A percentile compares a stretch with the other conserved stretches of the same genome.
These are phyloP conservation scores for Anthopleura xanthogrammica DNA, from an alignment of 92 coral and sea anemone genomes.

Conservation along the genomic window DNA sequence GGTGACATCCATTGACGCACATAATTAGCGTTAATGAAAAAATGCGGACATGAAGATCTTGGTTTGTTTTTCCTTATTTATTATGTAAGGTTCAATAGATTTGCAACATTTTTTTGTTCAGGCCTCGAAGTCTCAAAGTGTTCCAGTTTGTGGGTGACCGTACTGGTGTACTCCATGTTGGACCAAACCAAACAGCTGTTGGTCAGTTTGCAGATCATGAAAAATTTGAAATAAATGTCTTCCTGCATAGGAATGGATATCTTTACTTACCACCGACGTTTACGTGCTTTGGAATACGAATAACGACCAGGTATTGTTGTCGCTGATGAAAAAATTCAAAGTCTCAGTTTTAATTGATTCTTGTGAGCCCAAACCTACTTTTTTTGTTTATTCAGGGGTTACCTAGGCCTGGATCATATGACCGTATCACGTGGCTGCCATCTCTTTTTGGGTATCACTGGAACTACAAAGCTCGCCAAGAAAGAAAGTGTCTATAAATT, in stretches of 20 bases:
- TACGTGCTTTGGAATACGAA: conserved; percentile 59
- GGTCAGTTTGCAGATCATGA: conserved; percentile 76
- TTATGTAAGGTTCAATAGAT: not conserved
- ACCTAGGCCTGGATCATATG: conserved; percentile 50
- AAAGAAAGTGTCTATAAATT: conserved; percentile 45
- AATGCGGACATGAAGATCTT: not conserved
- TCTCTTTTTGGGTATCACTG: conserved; percentile 49
- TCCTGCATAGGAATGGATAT: conserved; percentile 51
- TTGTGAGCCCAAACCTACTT: too few relatives aligned
- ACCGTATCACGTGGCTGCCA: conserved; percentile 56
- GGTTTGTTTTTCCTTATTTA: not conserved
- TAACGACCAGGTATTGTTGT: conserved; percentile 47
- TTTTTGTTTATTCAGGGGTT: conserved; percentile 39
- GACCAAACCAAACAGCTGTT: conserved; percentile 58
- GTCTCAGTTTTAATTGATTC: too few relatives aligned
- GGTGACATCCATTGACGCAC: too few relatives aligned
- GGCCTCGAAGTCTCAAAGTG: conserved; percentile 59
- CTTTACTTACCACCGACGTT: conserved; percentile 60
- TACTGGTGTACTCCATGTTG: conserved; percentile 61
- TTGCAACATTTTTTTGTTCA: not conserved
- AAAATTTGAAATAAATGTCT: conserved; percentile 60
- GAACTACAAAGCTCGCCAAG: conserved; percentile 58
- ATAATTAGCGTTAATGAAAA: too few relatives aligned
- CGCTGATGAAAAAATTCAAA: too few relatives aligned
- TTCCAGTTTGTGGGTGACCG: conserved; percentile 63